A percentile compares a stretch with the other conserved stretches of the same genome.
Evolutionary conservation across 2,888 invertebrate genomes (phyloP).

Genomic region (Pandemis cinnamomeana): DNA sequence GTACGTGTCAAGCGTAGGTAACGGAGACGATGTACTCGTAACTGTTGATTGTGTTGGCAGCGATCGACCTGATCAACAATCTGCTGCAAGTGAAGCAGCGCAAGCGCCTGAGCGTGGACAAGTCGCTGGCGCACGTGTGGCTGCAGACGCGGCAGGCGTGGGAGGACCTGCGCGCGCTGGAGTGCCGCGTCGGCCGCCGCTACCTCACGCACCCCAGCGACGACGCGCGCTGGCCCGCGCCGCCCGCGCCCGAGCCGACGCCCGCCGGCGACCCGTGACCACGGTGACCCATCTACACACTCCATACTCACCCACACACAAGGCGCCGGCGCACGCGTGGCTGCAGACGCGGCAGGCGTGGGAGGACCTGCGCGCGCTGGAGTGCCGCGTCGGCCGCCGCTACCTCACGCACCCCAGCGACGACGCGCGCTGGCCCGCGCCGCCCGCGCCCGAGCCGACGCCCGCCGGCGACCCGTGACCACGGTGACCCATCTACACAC

Average conservation of each 20-base stretch:
- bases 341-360: conserved; percentile 98
- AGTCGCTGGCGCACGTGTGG: conserved; percentile 97
- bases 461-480: conserved; percentile 35
- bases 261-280: conserved; percentile 35
- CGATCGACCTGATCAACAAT: conserved; percentile 99
- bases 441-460: conserved; percentile 10
- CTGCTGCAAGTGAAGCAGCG: conserved; percentile 98
- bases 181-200: conserved; percentile 78
- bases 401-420: conserved; percentile 93
- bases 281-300: neutral
- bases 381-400: conserved; percentile 78
- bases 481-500: neutral
- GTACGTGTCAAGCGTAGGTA: no score
- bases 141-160: conserved; percentile 98
- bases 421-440: conserved; percentile 90
- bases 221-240: conserved; percentile 90
- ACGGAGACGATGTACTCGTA: neutral
- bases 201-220: conserved; percentile 93
- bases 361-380: conserved; percentile 95
- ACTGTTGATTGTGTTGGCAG: conserved; percentile 80
- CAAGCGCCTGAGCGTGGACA: conserved; percentile 98
- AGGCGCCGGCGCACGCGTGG: conserved; percentile 97
- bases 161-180: conserved; percentile 95
- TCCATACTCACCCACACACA: conserved; percentile 63
- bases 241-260: conserved; percentile 10